These are phyloP conservation scores for Rhorus exstirpatorius DNA, from an alignment of 2,888 invertebrate genomes.

Conservation along the genomic window DNA sequence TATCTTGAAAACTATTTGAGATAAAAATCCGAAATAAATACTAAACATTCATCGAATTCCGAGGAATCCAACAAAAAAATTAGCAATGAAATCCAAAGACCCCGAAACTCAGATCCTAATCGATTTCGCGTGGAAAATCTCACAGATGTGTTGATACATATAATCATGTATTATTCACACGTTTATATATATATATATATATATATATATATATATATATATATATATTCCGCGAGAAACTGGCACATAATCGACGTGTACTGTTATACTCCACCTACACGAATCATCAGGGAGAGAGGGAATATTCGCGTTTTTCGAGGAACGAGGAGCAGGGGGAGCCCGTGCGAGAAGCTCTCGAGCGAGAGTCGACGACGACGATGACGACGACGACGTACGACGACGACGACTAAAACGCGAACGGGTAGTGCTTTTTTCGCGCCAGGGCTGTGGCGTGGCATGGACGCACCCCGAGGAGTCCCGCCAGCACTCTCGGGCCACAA, in stretches of 20 bases:
- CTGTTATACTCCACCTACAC: constrained; percentile 59
- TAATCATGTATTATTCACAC: constrained; percentile 39
- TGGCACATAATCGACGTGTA: constrained; percentile 66
- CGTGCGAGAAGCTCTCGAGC: constrained; percentile 50
- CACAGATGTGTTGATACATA: constrained; percentile 23
- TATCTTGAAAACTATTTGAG: background rate
- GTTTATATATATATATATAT: constrained; percentile 21
- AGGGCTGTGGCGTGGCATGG: constrained; percentile 69
- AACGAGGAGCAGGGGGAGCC: constrained; percentile 19
- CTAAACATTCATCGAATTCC: background rate
- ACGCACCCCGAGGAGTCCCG: constrained; percentile 67
- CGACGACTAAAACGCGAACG: constrained; percentile 63
- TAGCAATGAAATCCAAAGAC: background rate
- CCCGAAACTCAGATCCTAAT: background rate
- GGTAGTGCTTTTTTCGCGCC: constrained; percentile 66
- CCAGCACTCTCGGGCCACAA: constrained; percentile 53
- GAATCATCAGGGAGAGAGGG: constrained; percentile 29
- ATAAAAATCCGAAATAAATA: background rate
- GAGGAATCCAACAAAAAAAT: constrained; percentile 8
- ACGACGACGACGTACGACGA: constrained; percentile 43
- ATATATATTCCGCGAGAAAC: constrained; percentile 29
- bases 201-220: background rate
- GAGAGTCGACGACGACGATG: constrained; percentile 50
- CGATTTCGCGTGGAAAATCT: constrained; percentile 7
- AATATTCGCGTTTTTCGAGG: constrained; percentile 59